Percentiles rank a stretch among this genome's conserved stretches.
Conservation (phyloP, 2,113 vertebrate species). For the Odocoileus hemionus region DNA sequence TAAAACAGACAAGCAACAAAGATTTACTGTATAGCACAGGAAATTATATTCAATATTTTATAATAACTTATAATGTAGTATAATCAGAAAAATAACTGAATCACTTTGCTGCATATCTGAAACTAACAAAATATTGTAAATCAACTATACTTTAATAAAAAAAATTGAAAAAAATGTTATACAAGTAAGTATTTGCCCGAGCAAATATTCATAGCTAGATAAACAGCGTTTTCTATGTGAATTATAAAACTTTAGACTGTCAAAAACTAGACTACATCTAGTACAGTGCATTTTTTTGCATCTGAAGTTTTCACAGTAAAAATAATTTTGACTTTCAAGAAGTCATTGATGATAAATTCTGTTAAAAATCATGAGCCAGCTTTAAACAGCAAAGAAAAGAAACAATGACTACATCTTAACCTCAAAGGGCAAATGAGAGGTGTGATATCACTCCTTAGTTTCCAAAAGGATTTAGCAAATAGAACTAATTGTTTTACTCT, state of each 20-base stretch:
- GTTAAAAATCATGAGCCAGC: not conserved
- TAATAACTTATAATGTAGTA: not conserved
- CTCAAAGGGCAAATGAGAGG: not conserved
- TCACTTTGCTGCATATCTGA: not conserved
- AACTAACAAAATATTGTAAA: not conserved
- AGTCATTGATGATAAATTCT: not conserved
- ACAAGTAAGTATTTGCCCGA: not conserved
- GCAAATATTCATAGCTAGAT: not conserved
- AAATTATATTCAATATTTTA: not conserved
- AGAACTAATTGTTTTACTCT: not conserved
- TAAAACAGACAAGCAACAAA: not conserved
- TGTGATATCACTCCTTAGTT: not conserved
- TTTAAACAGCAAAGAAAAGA: constrained; percentile 1
- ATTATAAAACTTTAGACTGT: not conserved
- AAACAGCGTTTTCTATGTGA: not conserved
- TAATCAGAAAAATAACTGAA: not conserved
- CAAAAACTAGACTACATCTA: not conserved
- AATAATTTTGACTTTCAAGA: not conserved
- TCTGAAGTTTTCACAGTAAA: not conserved
- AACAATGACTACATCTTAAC: not conserved
- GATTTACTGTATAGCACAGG: not conserved
- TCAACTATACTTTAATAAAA: not conserved
- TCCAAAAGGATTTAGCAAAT: constrained; percentile 29
- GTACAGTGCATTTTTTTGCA: not conserved
- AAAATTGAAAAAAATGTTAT: not conserved